phyloP scores from a whole-genome alignment of 2,113 vertebrate species.

The Phycodurus eques region DNA sequence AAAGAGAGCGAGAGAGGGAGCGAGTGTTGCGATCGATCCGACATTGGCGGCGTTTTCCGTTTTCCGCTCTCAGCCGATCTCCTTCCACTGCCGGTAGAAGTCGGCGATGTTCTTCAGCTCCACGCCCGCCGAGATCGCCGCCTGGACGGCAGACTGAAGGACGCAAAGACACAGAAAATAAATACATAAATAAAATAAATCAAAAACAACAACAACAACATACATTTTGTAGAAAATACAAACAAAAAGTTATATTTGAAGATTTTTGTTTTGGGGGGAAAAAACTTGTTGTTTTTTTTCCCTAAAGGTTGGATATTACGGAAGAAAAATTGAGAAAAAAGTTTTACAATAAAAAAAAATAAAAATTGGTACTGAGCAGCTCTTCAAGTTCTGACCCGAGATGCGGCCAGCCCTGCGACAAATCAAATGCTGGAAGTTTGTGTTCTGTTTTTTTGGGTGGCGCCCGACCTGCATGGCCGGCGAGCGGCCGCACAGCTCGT shows the following conservation, averaged over 20 bases:
- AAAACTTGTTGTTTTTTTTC: too few relatives aligned
- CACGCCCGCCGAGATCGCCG: conserved; percentile 79
- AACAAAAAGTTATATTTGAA: too few relatives aligned
- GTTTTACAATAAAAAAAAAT: too few relatives aligned
- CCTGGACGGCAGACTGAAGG: conserved; percentile 84
- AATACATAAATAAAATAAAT: not conserved
- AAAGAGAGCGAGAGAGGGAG: conserved; percentile 70
- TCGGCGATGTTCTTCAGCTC: conserved; percentile 91
- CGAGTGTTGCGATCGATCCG: conserved; percentile 77
- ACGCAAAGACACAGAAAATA: not conserved
- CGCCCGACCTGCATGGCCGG: conserved; percentile 85
- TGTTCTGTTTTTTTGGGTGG: too few relatives aligned
- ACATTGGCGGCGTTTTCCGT: conserved; percentile 46
- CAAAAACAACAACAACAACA: not conserved
- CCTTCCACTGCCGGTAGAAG: conserved; percentile 98
- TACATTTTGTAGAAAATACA: too few relatives aligned
- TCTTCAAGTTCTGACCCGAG: too few relatives aligned
- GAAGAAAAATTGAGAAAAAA: too few relatives aligned
- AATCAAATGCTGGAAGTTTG: too few relatives aligned
- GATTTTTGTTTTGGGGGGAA: too few relatives aligned
- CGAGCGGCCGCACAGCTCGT: conserved; percentile 76
- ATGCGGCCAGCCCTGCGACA: too few relatives aligned
- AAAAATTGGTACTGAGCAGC: too few relatives aligned
- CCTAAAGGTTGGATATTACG: too few relatives aligned
- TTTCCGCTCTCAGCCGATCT: conserved; percentile 85